These are phyloP conservation scores for Stegana nigrithorax DNA, from an alignment of 2,888 invertebrate genomes.

Conservation along the genomic window DNA sequence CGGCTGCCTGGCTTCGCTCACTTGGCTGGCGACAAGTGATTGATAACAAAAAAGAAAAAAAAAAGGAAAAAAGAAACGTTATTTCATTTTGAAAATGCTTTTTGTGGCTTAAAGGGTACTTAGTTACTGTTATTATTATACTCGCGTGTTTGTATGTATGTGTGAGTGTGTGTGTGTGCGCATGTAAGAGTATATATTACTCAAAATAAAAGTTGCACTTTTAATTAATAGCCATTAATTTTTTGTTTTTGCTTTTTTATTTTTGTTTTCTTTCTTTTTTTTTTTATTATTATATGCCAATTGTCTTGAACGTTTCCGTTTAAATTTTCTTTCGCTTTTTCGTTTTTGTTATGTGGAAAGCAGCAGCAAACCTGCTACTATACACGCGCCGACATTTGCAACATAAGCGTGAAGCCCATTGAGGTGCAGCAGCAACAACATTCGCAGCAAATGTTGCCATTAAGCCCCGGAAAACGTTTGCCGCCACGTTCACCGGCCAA, in stretches of 20 bases:
- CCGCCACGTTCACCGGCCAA: slow-evolving; percentile 63
- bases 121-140: background rate
- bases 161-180: too few relatives aligned
- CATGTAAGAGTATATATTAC: too few relatives aligned
- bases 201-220: slow-evolving; percentile 24
- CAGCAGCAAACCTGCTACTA: slow-evolving; percentile 40
- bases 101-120: background rate
- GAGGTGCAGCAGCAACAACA: slow-evolving; percentile 26
- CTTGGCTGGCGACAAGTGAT: slow-evolving; percentile 27
- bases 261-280: slow-evolving; percentile 13
- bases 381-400: slow-evolving; percentile 60
- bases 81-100: slow-evolving; percentile 21
- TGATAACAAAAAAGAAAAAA: slow-evolving; percentile 34
- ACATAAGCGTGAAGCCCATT: slow-evolving; percentile 52
- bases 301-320: background rate
- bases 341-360: too few relatives aligned
- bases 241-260: too few relatives aligned
- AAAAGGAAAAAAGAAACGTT: slow-evolving; percentile 17
- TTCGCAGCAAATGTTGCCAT: slow-evolving; percentile 24
- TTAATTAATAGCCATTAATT: slow-evolving; percentile 34
- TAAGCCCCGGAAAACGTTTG: slow-evolving; percentile 44
- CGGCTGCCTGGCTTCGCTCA: background rate
- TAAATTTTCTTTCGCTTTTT: slow-evolving; percentile 21
- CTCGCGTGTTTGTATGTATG: background rate
- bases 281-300: slow-evolving; percentile 5